Evolutionary conservation across 2,888 invertebrate genomes (phyloP).

Genomic region (Ectemnius cavifrons): DNA sequence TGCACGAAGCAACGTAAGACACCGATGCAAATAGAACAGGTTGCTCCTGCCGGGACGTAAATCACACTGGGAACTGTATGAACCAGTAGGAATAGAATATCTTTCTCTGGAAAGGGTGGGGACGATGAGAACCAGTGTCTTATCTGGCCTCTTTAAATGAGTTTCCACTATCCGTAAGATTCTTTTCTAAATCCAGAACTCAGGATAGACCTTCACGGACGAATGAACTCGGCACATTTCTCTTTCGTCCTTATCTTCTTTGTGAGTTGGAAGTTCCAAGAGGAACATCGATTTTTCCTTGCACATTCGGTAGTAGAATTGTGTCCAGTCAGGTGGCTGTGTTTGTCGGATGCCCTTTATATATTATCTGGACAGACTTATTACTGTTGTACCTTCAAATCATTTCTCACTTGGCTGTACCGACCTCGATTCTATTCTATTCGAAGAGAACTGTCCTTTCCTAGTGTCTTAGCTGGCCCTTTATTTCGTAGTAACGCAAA

Average conservation of each 20-base stretch:
- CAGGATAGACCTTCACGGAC: background rate
- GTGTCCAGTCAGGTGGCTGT: background rate
- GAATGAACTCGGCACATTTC: background rate
- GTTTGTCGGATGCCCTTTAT: constrained; percentile 13
- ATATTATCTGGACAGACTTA: constrained; percentile 20
- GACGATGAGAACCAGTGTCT: background rate
- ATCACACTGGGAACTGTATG: background rate
- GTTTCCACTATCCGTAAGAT: background rate
- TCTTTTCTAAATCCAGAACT: background rate
- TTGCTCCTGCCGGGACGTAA: background rate
- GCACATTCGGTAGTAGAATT: background rate
- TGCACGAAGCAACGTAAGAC: background rate
- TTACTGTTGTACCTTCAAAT: constrained; percentile 30
- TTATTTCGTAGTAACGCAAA: background rate
- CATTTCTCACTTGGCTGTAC: constrained; percentile 39
- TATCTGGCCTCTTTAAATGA: background rate
- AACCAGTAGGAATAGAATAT: no score
- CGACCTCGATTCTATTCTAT: constrained; percentile 38
- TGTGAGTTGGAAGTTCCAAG: background rate
- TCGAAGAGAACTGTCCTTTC: background rate
- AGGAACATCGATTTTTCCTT: background rate
- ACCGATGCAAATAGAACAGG: background rate
- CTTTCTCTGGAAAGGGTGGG: no score
- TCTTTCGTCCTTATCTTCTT: no score
- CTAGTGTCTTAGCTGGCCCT: constrained; percentile 17